Percentiles rank a stretch among this genome's conserved stretches.
These are phyloP conservation scores for Netta rufina DNA, from an alignment of 2,797 vertebrate species.

Conservation along the genomic window DNA sequence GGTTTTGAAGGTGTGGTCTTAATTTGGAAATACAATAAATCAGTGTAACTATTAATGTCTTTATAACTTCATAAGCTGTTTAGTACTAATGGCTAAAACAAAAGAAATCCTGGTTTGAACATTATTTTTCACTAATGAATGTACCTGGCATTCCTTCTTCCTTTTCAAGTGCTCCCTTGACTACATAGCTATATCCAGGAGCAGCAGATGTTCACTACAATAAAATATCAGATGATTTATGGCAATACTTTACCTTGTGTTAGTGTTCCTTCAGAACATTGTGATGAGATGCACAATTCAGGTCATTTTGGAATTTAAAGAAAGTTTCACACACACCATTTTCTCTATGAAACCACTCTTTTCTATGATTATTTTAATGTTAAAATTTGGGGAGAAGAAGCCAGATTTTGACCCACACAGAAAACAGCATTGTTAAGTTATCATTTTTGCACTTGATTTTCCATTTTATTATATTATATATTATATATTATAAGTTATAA, in stretches of 20 bases:
- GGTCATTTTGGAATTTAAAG: not conserved
- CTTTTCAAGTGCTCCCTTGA: slow-evolving; percentile 14
- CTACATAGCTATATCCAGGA: not conserved
- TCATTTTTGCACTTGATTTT: not conserved
- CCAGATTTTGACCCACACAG: not conserved
- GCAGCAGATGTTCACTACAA: slow-evolving; percentile 11
- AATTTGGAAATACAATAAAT: slow-evolving; percentile 27
- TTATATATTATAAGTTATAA: too few species aligned
- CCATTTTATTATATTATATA: not conserved
- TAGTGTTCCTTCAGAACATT: not conserved
- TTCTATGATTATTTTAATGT: not conserved
- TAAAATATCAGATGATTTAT: not conserved
- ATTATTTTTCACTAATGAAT: not conserved
- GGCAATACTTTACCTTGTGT: not conserved
- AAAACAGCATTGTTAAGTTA: accelerated
- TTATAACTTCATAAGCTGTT: not conserved
- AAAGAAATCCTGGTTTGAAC: slow-evolving; percentile 24
- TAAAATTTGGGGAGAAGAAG: not conserved
- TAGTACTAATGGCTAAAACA: not conserved
- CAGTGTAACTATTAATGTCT: not conserved
- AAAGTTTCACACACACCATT: not conserved
- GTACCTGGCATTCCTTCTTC: not conserved
- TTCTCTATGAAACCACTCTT: not conserved
- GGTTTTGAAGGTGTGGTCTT: not conserved
- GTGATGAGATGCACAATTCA: not conserved